A percentile compares a stretch with the other conserved stretches of the same genome.
Conservation (phyloP, 1,140 invertebrate species). For the Scaptomyza hsui region DNA sequence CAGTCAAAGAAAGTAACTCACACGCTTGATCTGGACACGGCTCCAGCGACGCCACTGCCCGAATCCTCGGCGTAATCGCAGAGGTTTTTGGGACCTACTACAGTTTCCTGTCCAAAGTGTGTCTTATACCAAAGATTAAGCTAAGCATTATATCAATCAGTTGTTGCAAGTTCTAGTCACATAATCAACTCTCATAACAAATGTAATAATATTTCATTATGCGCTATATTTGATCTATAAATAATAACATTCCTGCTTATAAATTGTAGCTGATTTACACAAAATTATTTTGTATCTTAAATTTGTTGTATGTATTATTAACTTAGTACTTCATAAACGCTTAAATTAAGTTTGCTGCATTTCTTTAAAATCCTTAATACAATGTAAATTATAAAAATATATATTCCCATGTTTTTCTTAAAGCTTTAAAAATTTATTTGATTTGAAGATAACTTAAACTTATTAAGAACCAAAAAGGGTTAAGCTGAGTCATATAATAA, state of each 20-base stretch:
- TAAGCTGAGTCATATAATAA: too few relatives aligned
- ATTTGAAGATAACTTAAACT: background rate
- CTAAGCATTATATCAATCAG: constrained; percentile 37
- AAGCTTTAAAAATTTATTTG: background rate
- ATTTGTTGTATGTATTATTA: too few relatives aligned
- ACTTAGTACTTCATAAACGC: too few relatives aligned
- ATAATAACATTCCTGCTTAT: constrained; percentile 2
- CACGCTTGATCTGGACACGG: constrained; percentile 6
- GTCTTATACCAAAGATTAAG: constrained; percentile 66
- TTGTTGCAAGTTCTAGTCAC: constrained; percentile 12
- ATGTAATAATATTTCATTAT: background rate
- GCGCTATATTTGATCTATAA: background rate
- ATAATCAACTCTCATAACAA: background rate
- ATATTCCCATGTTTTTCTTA: background rate
- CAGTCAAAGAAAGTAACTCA: constrained; percentile 3
- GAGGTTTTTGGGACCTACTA: background rate
- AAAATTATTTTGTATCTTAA: background rate
- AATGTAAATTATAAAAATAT: background rate
- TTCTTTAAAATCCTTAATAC: background rate
- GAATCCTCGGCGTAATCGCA: constrained; percentile 48
- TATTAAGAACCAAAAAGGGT: too few relatives aligned
- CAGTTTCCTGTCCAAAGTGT: constrained; percentile 43
- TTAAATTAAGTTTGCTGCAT: background rate
- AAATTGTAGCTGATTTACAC: background rate
- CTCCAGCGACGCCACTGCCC: constrained; percentile 16